Base-by-base conservation (phyloP, 1,140 invertebrate genomes). In the Drosophila miranda region DNA sequence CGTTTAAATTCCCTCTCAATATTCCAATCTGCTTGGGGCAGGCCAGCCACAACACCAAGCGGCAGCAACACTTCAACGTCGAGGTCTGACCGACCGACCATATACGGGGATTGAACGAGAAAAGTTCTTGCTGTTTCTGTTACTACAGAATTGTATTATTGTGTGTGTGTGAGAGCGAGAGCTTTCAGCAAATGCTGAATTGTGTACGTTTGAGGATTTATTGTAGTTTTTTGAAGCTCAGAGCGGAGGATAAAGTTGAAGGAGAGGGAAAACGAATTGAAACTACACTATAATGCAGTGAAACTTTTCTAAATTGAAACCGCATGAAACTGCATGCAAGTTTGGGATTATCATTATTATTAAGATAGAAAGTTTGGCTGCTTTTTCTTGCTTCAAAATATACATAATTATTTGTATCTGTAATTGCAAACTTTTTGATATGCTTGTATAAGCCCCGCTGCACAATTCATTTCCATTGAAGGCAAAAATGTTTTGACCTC, bases 1-100 rank as follows among this genome's bases (percentile, higher is more conserved):
- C 53, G 23, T 67, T 68, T 67, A 68, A 68, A 68, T 68, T 44
- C 62, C 42, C 55, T 68, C 55, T 68, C 64, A 68, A 68, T 68
- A 56, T 41, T 67, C 50, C 19, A 68, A 68, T 51, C 55, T 62
- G 42, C 61, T 14, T 42, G 63, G 28, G 28, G 28, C 63, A 44
- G 42, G 42, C 48, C 30, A 11, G 9, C 11, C 2, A 9, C 9
- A 34, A 34, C 9, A 34, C 34, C 9, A 34, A 34, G 13, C 34
- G 34, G 3, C 48, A 66, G 43, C 42, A 43, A 16, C 59, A 42
- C 57, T 51, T 59, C 28, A 62, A 19, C 46, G 21, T 28, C 21
- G 42, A 41, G 9, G 38, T n/a, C 61, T 68, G 64, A 45, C 64
- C 50, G n/a, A n/a, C n/a, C n/a, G 64, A 45, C 64, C 62, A 68